Evolutionary conservation across 92 coral and sea anemone genomes (phyloP), one percentile per base, ranked within the genome.

Genomic region (Ricordea florida): DNA sequence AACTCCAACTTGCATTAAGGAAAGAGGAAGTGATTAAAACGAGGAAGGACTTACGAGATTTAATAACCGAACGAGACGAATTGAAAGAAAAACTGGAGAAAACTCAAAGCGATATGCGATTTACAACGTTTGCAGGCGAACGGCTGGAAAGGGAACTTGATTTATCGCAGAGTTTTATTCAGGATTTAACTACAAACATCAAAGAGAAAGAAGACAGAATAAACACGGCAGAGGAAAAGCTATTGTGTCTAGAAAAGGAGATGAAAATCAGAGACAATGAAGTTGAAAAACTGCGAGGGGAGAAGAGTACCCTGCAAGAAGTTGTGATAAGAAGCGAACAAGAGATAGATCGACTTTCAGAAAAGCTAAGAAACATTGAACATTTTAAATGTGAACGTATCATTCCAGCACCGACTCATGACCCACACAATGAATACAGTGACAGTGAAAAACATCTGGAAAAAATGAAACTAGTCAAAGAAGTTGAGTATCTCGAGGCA

Each of bases 1-100:
- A 70, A 16, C 52, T 86, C 29, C 97, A 87, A 69, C 57, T 91
- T 41, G 66, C 85, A 26, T 37, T 83, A 11, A 48, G 74, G 18
- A 81, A 42, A 56, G 93, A 91, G 42, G 97, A 91, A 37, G 57
- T 81, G 17, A 51, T 73, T 10, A 79, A 84, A 69, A 81, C 90
- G 24, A 83, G 81, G 64, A 62, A 53, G 56, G 72, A 74, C 31
- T 50, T 91, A 28, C 57, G 85, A 9, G 62, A 43, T 29, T 21
- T 87, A 11, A 91, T 78, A 46, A 55, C 50, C 14, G 92, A 91
- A 51, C 78, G 87, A 62, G 85, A 89, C 27, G 72, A 55, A 57
- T 36, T 87, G 15, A 64, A 63, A 48, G 79, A 81, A 40, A 72
- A 78, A 21, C 77, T 81, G 27, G 64, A 49, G 5, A 59, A 43